Conservation (phyloP, 2,797 vertebrate genomes). For the Thunnus albacares region DNA sequence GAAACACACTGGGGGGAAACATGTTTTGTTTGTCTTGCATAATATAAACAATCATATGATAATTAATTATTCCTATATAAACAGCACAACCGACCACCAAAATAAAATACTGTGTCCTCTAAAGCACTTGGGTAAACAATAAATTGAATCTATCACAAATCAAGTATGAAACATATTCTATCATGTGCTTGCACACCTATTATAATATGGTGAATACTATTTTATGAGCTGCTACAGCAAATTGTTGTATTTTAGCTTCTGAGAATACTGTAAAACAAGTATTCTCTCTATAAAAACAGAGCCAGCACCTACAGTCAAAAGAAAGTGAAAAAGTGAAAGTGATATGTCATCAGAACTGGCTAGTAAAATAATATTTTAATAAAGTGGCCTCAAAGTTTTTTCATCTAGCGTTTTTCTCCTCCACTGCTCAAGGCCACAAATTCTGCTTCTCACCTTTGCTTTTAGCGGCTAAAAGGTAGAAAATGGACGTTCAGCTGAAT, state of each 20-base stretch:
- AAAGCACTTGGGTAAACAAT: background rate
- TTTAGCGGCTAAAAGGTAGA: background rate
- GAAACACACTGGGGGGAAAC: slow-evolving; percentile 4
- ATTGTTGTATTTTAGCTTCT: background rate
- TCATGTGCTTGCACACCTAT: background rate
- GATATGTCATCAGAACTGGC: background rate
- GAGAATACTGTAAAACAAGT: slow-evolving; percentile 39
- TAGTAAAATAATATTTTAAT: background rate
- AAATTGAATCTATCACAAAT: background rate
- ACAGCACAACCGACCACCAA: background rate
- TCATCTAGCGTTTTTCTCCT: background rate
- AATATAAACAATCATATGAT: slow-evolving; percentile 13
- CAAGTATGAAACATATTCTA: background rate
- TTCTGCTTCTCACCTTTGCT: slow-evolving; percentile 13
- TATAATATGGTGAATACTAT: background rate
- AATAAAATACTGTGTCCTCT: background rate
- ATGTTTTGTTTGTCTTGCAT: slow-evolving; percentile 13
- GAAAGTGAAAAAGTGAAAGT: background rate
- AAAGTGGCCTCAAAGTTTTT: background rate
- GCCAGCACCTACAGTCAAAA: background rate
- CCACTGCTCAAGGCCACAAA: background rate
- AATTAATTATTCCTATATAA: slow-evolving; percentile 3
- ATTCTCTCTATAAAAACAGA: background rate
- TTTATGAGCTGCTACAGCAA: background rate
- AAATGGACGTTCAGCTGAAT: background rate